Evolutionary conservation across 2,888 invertebrate genomes (phyloP).

Genomic region (Poecilobothrus nobilitatus): DNA sequence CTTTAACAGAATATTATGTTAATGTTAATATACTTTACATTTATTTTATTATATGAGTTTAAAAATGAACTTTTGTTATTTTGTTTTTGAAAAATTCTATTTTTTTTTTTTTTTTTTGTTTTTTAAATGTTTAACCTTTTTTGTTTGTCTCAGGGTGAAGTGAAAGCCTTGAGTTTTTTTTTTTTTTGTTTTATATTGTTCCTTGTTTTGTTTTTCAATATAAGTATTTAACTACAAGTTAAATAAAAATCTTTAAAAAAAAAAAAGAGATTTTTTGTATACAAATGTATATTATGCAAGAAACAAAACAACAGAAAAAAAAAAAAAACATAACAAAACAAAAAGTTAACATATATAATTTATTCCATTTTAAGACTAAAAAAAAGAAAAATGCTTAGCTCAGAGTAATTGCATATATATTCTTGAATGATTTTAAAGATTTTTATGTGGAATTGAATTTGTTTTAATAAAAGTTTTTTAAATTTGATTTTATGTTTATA

Average conservation of each 20-base stretch:
- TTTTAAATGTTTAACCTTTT: slow-evolving; percentile 2
- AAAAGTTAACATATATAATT: background rate
- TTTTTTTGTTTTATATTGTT: too few species aligned
- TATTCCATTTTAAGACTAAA: background rate
- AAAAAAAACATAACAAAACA: background rate
- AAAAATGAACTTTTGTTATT: background rate
- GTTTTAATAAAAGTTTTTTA: too few species aligned
- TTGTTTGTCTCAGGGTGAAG: background rate
- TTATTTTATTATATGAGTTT: background rate
- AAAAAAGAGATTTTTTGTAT: too few species aligned
- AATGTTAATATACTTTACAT: background rate
- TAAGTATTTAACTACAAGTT: too few species aligned
- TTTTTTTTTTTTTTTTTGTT: background rate
- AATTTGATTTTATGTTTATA: too few species aligned
- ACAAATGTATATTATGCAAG: too few species aligned
- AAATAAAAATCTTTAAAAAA: too few species aligned
- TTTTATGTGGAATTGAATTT: too few species aligned
- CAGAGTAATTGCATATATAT: background rate
- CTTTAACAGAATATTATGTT: background rate
- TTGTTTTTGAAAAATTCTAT: too few species aligned
- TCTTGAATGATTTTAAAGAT: background rate
- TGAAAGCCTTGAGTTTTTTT: too few species aligned
- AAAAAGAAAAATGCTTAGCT: background rate
- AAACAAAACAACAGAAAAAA: too few species aligned
- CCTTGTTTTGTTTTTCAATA: too few species aligned